phyloP scores from a whole-genome alignment of 2,797 vertebrate genomes.

The Hylomyscus alleni region DNA sequence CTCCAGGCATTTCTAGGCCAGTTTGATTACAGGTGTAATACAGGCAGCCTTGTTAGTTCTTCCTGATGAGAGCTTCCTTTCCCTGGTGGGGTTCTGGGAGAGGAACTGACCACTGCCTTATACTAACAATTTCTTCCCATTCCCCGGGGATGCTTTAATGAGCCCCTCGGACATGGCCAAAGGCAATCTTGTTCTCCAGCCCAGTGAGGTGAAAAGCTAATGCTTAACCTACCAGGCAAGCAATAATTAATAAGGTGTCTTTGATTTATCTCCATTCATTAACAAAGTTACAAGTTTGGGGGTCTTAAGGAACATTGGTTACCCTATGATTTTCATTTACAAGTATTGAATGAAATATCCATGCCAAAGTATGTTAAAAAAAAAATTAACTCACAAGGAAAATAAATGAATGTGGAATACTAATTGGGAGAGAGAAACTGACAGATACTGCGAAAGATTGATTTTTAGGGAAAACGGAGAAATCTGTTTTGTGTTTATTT shows the following conservation, averaged over 20 bases:
- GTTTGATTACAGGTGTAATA: constrained; percentile 96
- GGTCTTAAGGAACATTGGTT: constrained; percentile 82
- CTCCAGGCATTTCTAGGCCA: constrained; percentile 90
- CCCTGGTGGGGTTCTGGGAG: constrained; percentile 88
- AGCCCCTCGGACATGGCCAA: constrained; percentile 97
- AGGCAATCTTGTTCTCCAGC: constrained; percentile 93
- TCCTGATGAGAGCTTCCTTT: constrained; percentile 88
- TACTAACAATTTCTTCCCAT: constrained; percentile 96
- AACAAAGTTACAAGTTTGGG: constrained; percentile 90
- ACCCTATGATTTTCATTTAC: constrained; percentile 87
- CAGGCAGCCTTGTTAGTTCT: constrained; percentile 91
- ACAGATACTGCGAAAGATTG: constrained; percentile 90
- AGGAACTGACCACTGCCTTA: constrained; percentile 94
- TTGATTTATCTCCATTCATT: constrained; percentile 93
- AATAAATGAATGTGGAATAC: constrained; percentile 90
- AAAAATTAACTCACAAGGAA: constrained; percentile 87
- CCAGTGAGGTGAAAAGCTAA: constrained; percentile 96
- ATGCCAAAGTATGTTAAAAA: constrained; percentile 88
- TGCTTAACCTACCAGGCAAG: constrained; percentile 92
- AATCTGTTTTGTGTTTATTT: constrained; percentile 91
- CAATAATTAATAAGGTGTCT: constrained; percentile 95
- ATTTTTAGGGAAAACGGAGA: constrained; percentile 90
- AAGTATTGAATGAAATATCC: constrained; percentile 88
- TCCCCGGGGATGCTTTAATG: constrained; percentile 97
- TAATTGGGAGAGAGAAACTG: constrained; percentile 89